Conservation (phyloP, 1,140 invertebrate species). For the Mylabris phalerata region DNA sequence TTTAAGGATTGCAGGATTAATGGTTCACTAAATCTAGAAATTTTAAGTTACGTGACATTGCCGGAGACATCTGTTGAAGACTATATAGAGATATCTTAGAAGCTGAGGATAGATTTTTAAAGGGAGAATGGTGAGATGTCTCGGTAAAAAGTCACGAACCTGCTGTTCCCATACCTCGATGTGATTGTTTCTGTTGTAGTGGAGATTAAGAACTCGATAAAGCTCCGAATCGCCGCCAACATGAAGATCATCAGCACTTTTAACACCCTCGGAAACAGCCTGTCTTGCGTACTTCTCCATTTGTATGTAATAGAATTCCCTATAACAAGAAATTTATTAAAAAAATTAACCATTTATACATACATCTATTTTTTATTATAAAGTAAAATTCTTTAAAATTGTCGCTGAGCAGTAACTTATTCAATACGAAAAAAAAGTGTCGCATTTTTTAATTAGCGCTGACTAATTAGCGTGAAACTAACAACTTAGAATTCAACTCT, state of each 20-base stretch:
- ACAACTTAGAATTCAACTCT: too few species aligned
- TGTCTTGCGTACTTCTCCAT: constrained; percentile 99
- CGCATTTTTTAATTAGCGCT: too few species aligned
- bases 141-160: constrained; percentile 46
- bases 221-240: constrained; percentile 94
- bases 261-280: constrained; percentile 92
- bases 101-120: too few species aligned
- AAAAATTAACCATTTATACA: background rate
- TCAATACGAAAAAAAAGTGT: too few species aligned
- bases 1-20: background rate
- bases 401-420: too few species aligned
- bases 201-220: constrained; percentile 95
- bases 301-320: constrained; percentile 99
- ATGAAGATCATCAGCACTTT: constrained; percentile 85
- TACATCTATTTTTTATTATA: background rate
- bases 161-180: constrained; percentile 85
- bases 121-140: constrained; percentile 23
- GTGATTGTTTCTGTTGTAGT: constrained; percentile 99
- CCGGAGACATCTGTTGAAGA: constrained; percentile 21
- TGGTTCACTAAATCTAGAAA: background rate
- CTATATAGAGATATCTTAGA: too few species aligned
- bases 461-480: too few species aligned
- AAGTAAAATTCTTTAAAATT: background rate
- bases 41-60: constrained; percentile 14
- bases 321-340: constrained; percentile 50